Conservation (phyloP, 2,113 vertebrate genomes). For the Laticauda colubrina region DNA sequence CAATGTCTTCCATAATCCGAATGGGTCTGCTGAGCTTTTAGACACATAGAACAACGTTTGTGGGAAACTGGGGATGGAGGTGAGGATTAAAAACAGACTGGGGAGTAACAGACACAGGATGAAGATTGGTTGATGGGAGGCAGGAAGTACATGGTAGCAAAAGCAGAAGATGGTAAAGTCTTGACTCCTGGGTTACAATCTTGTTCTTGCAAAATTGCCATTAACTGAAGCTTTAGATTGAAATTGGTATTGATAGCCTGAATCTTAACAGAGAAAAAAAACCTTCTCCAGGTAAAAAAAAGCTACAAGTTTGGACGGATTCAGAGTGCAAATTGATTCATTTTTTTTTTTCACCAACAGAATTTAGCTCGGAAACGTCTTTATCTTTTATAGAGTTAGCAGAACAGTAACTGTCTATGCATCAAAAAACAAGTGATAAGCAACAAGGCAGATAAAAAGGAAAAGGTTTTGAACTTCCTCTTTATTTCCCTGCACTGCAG, state of each 20-base stretch:
- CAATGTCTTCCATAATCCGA: background rate
- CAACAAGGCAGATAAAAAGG: constrained; percentile 14
- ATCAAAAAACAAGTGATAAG: constrained; percentile 46
- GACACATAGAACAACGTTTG: background rate
- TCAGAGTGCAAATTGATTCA: background rate
- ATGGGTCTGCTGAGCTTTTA: background rate
- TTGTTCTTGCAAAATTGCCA: background rate
- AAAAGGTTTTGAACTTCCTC: constrained; percentile 35
- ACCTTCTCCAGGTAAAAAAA: background rate
- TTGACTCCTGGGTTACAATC: background rate
- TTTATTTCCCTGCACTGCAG: constrained; percentile 14
- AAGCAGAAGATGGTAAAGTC: background rate
- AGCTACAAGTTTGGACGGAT: background rate
- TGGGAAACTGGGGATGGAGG: background rate
- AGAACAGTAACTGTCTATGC: background rate
- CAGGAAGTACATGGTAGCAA: too few relatives aligned
- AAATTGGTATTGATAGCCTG: background rate
- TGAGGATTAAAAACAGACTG: background rate
- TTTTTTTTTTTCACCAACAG: background rate
- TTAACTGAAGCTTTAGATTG: background rate
- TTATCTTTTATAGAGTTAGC: constrained; percentile 19
- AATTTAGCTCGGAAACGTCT: constrained; percentile 4
- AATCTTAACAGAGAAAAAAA: background rate
- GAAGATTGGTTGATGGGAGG: background rate
- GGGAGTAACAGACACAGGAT: background rate